A percentile compares a stretch with the other conserved stretches of the same genome.
phyloP scores from a whole-genome alignment of 2,113 vertebrate species.

The Rana temporaria region DNA sequence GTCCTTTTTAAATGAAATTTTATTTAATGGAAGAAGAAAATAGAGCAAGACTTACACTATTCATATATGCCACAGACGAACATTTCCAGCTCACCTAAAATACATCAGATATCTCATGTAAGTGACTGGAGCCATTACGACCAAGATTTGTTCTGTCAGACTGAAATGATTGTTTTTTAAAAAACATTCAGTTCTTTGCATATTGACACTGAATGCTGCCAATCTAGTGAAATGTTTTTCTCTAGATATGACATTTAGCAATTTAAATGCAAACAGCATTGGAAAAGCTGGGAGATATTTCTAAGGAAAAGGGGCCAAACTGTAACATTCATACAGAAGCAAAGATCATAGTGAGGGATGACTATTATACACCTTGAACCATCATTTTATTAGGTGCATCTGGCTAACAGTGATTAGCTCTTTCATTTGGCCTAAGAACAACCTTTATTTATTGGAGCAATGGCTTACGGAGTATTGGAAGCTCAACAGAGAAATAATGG shows the following conservation, averaged over 20 bases:
- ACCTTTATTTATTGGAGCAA: too few relatives aligned
- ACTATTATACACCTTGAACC: not conserved
- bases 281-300: slow-evolving; percentile 13
- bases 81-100: slow-evolving; percentile 8
- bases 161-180: slow-evolving; percentile 29
- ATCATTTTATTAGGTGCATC: too few relatives aligned
- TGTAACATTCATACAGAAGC: not conserved
- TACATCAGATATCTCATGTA: slow-evolving; percentile 22
- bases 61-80: not conserved
- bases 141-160: slow-evolving; percentile 35
- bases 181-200: slow-evolving; percentile 27
- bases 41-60: not conserved
- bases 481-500: too few relatives aligned
- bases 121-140: slow-evolving; percentile 31
- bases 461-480: too few relatives aligned
- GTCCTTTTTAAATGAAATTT: not conserved
- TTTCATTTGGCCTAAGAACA: too few relatives aligned
- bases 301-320: not conserved
- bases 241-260: slow-evolving; percentile 33
- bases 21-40: slow-evolving; percentile 1
- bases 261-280: slow-evolving; percentile 37
- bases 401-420: too few relatives aligned
- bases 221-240: slow-evolving; percentile 33
- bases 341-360: not conserved
- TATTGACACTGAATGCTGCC: slow-evolving; percentile 36